Conservation (phyloP, 2,797 vertebrate species). For the Manis pentadactyla region DNA sequence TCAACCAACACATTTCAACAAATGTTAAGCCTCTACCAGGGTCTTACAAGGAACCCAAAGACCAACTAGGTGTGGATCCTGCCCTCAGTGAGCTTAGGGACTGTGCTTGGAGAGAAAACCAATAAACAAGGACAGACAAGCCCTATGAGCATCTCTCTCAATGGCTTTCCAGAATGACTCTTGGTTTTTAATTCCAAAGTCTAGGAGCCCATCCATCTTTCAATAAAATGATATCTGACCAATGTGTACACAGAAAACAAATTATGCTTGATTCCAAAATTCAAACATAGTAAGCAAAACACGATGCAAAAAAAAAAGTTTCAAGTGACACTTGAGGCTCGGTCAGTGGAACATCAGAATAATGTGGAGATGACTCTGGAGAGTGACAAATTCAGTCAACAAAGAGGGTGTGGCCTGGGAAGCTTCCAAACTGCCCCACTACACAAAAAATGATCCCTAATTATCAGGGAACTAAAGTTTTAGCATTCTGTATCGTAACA, state of each 20-base stretch:
- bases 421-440: neutral
- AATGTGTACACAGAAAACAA: neutral
- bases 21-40: neutral
- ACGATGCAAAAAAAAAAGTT: neutral
- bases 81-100: neutral
- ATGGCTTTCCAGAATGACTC: neutral
- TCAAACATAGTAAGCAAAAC: slow-evolving; percentile 14
- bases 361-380: neutral
- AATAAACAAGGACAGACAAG: rapidly evolving
- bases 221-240: neutral
- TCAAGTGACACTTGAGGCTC: neutral
- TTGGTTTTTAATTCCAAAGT: neutral
- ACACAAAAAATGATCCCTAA: neutral
- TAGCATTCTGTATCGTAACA: neutral
- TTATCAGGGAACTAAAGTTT: neutral
- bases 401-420: neutral
- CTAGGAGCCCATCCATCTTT: neutral
- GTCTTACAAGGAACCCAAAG: neutral
- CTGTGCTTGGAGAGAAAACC: neutral
- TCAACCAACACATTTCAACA: neutral
- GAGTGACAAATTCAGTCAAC: neutral
- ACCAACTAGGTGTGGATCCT: neutral
- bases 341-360: neutral
- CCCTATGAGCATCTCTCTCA: neutral
- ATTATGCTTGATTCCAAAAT: neutral